phyloP scores from a whole-genome alignment of 2,113 vertebrate genomes.

The Oreotrochilus melanogaster region DNA sequence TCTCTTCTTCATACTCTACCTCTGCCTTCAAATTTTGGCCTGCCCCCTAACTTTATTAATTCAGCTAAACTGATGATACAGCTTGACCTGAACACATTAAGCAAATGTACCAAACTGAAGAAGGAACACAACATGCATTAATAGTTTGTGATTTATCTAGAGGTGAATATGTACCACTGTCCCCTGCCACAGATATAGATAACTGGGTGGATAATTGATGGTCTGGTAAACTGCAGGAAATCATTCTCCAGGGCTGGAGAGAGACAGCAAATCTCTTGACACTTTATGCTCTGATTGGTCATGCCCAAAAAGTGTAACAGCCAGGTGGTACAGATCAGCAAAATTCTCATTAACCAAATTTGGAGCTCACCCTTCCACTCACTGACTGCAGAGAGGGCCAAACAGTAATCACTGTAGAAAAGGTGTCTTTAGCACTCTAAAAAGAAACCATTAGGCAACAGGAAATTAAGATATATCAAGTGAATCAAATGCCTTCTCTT shows the following conservation, averaged over 20 bases:
- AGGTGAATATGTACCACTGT: background rate
- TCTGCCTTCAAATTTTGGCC: background rate
- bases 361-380: conserved; percentile 5
- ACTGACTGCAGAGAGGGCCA: conserved; percentile 29
- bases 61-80: background rate
- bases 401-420: conserved; percentile 15
- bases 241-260: background rate
- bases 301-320: conserved; percentile 28
- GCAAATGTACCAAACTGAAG: background rate
- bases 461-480: background rate
- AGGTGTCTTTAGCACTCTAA: conserved; percentile 19
- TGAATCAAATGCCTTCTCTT: background rate
- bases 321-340: conserved; percentile 58
- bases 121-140: background rate
- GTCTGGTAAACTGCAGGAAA: background rate
- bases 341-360: conserved; percentile 64
- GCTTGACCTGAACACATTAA: background rate
- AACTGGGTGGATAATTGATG: background rate
- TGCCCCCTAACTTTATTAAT: background rate
- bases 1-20: background rate
- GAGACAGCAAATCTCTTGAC: conserved; percentile 34
- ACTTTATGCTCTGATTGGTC: conserved; percentile 53
- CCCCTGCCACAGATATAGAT: background rate
- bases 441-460: background rate
- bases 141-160: background rate